These are phyloP conservation scores for Australoheros scitulus DNA, from an alignment of 2,113 vertebrate genomes.

Conservation along the genomic window DNA sequence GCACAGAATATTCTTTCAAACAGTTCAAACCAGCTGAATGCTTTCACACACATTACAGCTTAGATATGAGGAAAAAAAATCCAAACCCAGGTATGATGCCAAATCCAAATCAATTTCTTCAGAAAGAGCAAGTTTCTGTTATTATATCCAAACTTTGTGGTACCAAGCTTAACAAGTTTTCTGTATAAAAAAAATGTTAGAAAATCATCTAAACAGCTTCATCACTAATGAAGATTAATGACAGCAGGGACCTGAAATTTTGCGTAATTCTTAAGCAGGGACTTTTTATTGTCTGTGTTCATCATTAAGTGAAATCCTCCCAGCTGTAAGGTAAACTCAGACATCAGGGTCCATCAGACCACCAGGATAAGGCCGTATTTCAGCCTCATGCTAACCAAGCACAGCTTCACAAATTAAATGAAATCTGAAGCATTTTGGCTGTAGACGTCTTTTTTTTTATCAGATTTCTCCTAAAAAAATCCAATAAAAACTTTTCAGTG, in stretches of 20 bases:
- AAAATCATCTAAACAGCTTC: not conserved
- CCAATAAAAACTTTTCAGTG: no score
- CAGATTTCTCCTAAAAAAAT: no score
- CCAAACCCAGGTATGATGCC: not conserved
- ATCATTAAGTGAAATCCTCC: not conserved
- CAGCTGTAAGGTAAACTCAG: conserved; percentile 1
- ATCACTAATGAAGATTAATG: not conserved
- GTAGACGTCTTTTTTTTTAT: no score
- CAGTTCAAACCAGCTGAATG: no score
- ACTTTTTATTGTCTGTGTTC: not conserved
- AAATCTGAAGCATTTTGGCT: no score
- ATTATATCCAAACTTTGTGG: no score
- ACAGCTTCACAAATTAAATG: not conserved
- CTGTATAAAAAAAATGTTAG: not conserved
- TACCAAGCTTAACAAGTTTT: not conserved
- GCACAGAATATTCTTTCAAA: not conserved
- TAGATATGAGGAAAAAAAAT: not conserved
- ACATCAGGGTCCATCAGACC: not conserved
- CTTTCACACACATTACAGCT: not conserved
- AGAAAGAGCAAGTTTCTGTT: not conserved
- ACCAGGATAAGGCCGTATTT: no score
- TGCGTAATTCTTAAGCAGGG: no score
- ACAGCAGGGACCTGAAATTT: not conserved
- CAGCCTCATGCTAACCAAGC: not conserved
- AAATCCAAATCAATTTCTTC: not conserved